A percentile compares a stretch with the other conserved stretches of the same genome.
These are phyloP conservation scores for Drosophila arizonae DNA, from an alignment of 1,140 invertebrate genomes.

Conservation along the genomic window DNA sequence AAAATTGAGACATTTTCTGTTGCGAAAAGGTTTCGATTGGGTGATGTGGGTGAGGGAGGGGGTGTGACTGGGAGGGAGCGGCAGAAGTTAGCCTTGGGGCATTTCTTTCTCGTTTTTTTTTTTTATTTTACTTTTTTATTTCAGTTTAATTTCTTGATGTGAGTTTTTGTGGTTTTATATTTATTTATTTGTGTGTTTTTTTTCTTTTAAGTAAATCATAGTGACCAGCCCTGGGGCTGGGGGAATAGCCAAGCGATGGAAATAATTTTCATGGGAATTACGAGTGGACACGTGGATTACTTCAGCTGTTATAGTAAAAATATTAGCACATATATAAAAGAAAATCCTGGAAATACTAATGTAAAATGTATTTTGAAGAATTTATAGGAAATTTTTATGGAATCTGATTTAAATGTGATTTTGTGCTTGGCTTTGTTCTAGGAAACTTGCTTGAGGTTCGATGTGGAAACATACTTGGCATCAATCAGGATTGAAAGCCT, in stretches of 20 bases:
- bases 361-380: too few relatives aligned
- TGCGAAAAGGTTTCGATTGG: background rate
- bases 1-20: constrained; percentile 64
- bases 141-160: constrained; percentile 5
- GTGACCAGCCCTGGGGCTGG: background rate
- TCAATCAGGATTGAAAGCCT: too few relatives aligned
- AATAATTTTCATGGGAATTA: background rate
- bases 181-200: constrained; percentile 8
- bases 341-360: too few relatives aligned
- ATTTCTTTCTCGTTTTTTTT: background rate
- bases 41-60: background rate
- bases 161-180: constrained; percentile 2
- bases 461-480: too few relatives aligned
- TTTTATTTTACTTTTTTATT: background rate
- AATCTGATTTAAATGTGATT: too few relatives aligned
- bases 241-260: background rate
- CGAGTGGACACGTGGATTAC: background rate
- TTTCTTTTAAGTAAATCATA: constrained; percentile 8
- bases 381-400: too few relatives aligned
- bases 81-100: background rate
- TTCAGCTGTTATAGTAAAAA: too few relatives aligned
- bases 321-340: too few relatives aligned
- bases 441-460: too few relatives aligned
- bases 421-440: too few relatives aligned
- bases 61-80: background rate